Evolutionary conservation across 2,888 invertebrate species (phyloP).

Genomic region (Heteropelma amictum): DNA sequence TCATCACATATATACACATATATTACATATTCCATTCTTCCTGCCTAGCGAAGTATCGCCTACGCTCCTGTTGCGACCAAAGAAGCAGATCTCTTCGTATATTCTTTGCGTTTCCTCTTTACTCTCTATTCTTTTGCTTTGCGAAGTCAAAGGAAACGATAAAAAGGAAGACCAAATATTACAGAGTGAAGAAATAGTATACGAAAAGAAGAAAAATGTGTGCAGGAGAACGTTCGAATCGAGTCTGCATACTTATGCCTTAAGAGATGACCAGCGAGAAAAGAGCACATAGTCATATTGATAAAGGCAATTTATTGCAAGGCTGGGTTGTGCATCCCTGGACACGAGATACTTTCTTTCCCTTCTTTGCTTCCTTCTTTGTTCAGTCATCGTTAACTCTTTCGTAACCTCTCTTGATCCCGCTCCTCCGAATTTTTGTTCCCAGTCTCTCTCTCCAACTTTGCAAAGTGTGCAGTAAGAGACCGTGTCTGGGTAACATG

Average conservation of each 20-base stretch:
- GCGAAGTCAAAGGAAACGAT: neutral
- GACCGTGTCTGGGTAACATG: constrained; percentile 31
- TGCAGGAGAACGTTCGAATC: constrained; percentile 35
- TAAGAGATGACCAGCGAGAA: constrained; percentile 48
- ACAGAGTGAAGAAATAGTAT: neutral
- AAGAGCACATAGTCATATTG: constrained; percentile 63
- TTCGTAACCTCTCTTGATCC: constrained; percentile 12
- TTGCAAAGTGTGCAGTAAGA: constrained; percentile 36
- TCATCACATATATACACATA: constrained; percentile 27
- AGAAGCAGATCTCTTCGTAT: neutral
- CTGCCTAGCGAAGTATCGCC: constrained; percentile 35
- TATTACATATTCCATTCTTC: neutral
- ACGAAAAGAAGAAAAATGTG: neutral
- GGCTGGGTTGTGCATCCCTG: constrained; percentile 57
- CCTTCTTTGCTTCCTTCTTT: constrained; percentile 26
- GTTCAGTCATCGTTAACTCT: constrained; percentile 19
- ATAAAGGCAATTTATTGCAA: constrained; percentile 64
- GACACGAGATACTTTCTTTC: constrained; percentile 52
- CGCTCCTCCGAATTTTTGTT: neutral
- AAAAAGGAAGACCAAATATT: neutral
- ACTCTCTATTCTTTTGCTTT: neutral
- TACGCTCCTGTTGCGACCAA: constrained; percentile 21
- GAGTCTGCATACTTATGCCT: constrained; percentile 58
- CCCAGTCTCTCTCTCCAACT: constrained; percentile 1
- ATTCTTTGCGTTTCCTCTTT: constrained; percentile 10